Evolutionary conservation across 2,113 vertebrate species (phyloP).

Genomic region (Sturnira hondurensis): DNA sequence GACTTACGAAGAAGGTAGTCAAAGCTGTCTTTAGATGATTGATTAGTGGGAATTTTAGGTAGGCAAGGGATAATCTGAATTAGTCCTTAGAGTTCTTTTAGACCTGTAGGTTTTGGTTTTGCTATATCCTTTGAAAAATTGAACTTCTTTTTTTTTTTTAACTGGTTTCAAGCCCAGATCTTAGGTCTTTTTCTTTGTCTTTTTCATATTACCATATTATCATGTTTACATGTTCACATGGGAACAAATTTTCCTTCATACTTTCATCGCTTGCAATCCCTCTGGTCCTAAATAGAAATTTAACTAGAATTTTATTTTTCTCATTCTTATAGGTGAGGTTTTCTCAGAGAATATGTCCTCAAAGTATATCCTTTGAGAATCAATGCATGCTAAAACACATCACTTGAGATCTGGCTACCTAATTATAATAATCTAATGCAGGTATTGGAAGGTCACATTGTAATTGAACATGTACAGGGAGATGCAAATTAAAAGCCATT

Average conservation of each 20-base stretch:
- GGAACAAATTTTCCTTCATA: neutral
- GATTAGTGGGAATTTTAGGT: neutral
- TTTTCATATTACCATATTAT: neutral
- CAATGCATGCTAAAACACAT: neutral
- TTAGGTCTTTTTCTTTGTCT: neutral
- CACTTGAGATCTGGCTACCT: neutral
- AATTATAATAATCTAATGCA: neutral
- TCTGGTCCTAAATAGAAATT: conserved; percentile 8
- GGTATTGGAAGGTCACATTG: neutral
- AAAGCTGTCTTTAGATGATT: neutral
- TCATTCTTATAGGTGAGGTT: neutral
- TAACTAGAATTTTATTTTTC: neutral
- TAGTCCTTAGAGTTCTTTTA: neutral
- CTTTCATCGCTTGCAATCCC: neutral
- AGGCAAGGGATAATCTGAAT: neutral
- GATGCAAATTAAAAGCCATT: conserved; percentile 21
- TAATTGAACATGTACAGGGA: neutral
- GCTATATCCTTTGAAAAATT: neutral
- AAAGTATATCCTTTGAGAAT: neutral
- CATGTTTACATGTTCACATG: neutral
- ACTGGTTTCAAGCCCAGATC: neutral
- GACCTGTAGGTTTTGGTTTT: neutral
- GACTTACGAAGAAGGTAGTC: neutral
- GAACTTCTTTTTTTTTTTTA: neutral
- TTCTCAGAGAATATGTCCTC: neutral